Evolutionary conservation across 2,888 invertebrate species (phyloP), one percentile per base, ranked within the genome.

Genomic region (Zelleria hepariella): DNA sequence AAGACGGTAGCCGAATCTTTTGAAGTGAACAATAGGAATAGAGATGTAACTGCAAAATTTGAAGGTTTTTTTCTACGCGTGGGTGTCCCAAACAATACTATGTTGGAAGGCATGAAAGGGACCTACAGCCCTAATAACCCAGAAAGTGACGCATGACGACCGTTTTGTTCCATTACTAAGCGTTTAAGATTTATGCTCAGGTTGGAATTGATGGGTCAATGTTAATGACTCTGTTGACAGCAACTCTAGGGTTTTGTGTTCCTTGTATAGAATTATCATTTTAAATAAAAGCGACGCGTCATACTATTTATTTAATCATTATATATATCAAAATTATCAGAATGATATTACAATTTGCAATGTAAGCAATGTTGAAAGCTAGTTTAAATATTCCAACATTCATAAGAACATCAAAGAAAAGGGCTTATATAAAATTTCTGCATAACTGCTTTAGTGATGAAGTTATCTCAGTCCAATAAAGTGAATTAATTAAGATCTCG

Each of bases 71-170:
- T 53, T 57, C 23, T 57, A 21, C 58, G 59, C 64, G 66, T 69
- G 68, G 58, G 53, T 58, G 58, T 58, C 42, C 51, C 21, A 24
- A 27, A 55, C 48, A 59, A 59, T 59, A n/a, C n/a, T n/a, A 15
- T 21, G 23, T 63, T 58, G 56, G 62, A 58, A 58, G 57, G 32
- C 15, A 42, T 3, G 32, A 42, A 42, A 42, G 32, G 32, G 60
- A 58, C 58, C 65, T 58, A 57, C 53, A 61, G 61, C 62, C 65
- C 68, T 75, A 74, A 75, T 74, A 73, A 73, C 68, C 72, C 68
- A 73, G 67, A 77, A 71, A 73, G 67, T 67, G 66, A 70, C 64
- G 67, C 71, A 68, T 74, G 71, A 71, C 71, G 67, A 62, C 62
- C 62, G 62, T 69, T 71, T 70, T 70, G 68, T 71, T 62, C 62